A percentile compares a stretch with the other conserved stretches of the same genome.
Conservation (phyloP, 2,113 vertebrate genomes). For the Dicerorhinus sumatrensis region DNA sequence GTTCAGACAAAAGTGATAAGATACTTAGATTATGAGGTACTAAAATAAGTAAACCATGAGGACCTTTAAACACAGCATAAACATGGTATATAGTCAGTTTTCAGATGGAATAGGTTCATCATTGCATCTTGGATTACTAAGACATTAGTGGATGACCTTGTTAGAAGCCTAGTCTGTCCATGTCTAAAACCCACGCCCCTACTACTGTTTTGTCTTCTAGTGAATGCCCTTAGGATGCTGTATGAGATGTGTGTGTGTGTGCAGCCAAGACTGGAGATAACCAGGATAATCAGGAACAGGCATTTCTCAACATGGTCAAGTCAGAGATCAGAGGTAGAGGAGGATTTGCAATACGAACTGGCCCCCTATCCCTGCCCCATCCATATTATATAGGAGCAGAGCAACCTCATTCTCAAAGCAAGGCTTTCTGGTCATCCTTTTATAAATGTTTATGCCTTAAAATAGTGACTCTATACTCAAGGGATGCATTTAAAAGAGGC, state of each 20-base stretch:
- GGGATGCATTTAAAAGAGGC: constrained; percentile 21
- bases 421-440: background rate
- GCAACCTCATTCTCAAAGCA: background rate
- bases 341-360: background rate
- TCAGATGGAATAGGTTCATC: background rate
- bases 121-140: background rate
- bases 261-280: background rate
- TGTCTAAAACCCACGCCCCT: background rate
- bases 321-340: background rate
- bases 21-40: background rate
- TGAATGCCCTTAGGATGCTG: background rate
- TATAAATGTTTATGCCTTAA: background rate
- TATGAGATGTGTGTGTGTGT: background rate
- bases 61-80: background rate
- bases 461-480: background rate
- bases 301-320: background rate
- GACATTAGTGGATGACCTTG: background rate
- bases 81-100: background rate
- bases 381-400: background rate
- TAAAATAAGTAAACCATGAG: constrained; percentile 23
- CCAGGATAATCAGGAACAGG: background rate
- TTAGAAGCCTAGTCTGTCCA: background rate
- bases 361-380: background rate
- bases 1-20: background rate
- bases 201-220: background rate